A percentile compares a stretch with the other conserved stretches of the same genome.
These are phyloP conservation scores for Eupleurogrammus muticus DNA, from an alignment of 2,797 vertebrate genomes.

Conservation along the genomic window DNA sequence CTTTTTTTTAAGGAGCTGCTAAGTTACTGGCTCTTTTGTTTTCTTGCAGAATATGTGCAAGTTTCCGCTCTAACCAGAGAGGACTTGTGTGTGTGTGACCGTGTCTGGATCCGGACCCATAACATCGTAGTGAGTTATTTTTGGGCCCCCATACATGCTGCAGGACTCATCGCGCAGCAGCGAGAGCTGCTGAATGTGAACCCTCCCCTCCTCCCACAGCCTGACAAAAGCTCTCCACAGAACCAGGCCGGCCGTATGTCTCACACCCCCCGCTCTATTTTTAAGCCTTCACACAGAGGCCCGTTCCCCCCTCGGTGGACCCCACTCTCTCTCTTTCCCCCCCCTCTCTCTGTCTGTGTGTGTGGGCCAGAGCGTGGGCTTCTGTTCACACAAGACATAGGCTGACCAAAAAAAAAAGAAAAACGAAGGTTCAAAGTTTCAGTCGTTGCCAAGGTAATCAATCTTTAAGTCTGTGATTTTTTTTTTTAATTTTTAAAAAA, in stretches of 20 bases:
- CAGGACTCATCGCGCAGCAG: slow-evolving; percentile 55
- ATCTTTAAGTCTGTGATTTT: no score
- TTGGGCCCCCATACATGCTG: slow-evolving; percentile 47
- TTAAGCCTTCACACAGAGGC: slow-evolving; percentile 70
- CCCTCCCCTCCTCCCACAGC: slow-evolving; percentile 2
- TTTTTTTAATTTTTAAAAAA: no score
- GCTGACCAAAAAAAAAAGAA: no score
- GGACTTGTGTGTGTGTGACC: not conserved
- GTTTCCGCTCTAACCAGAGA: not conserved
- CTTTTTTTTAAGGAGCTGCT: slow-evolving; percentile 25
- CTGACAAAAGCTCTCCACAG: slow-evolving; percentile 61
- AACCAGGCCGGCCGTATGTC: slow-evolving; percentile 55
- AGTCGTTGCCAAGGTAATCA: no score
- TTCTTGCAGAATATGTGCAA: slow-evolving; percentile 17
- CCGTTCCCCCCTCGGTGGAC: slow-evolving; percentile 57
- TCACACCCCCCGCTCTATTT: slow-evolving; percentile 77
- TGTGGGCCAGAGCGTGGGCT: slow-evolving; percentile 64
- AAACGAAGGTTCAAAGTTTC: no score
- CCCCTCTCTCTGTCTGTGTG: slow-evolving; percentile 60
- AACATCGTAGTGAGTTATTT: slow-evolving; percentile 60
- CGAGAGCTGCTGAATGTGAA: slow-evolving; percentile 48
- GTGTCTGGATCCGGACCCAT: slow-evolving; percentile 32
- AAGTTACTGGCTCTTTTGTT: slow-evolving; percentile 18
- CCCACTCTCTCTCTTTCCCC: slow-evolving; percentile 48
- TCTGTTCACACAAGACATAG: slow-evolving; percentile 46